Conservation (phyloP, 2,888 invertebrate genomes). For the Andricus quercusramuli region DNA sequence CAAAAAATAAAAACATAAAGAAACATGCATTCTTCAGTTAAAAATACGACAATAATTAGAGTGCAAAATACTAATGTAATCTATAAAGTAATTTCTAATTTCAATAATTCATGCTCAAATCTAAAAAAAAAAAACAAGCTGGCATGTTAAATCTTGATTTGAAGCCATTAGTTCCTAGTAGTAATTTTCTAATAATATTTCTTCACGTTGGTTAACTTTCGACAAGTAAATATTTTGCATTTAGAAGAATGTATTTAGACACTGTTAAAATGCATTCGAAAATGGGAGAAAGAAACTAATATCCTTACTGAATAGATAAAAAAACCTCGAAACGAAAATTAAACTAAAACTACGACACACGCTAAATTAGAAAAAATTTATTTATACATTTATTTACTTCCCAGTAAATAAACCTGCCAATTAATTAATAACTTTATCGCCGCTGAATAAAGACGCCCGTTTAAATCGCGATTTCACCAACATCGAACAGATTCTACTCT, state of each 20-base stretch:
- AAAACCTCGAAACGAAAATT: too few relatives aligned
- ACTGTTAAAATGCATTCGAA: too few relatives aligned
- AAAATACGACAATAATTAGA: neutral
- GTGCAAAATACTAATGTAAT: neutral
- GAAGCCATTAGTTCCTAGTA: too few relatives aligned
- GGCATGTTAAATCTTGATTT: too few relatives aligned
- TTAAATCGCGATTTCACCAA: conserved; percentile 13
- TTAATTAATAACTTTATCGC: neutral
- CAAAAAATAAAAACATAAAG: neutral
- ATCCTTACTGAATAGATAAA: too few relatives aligned
- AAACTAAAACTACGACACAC: too few relatives aligned
- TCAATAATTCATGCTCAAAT: neutral
- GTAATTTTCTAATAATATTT: too few relatives aligned
- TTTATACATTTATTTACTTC: neutral
- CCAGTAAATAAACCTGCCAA: neutral
- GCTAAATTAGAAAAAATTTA: too few relatives aligned
- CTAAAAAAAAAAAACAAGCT: neutral
- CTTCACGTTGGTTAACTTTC: too few relatives aligned
- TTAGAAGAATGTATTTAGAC: too few relatives aligned
- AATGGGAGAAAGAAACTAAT: too few relatives aligned
- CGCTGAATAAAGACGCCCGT: neutral
- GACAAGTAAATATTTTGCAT: too few relatives aligned
- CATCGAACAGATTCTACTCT: conserved; percentile 40
- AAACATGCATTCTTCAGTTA: neutral
- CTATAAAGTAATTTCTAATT: neutral